These are phyloP conservation scores for Tinea trinotella DNA, from an alignment of 2,888 invertebrate genomes.

Conservation along the genomic window DNA sequence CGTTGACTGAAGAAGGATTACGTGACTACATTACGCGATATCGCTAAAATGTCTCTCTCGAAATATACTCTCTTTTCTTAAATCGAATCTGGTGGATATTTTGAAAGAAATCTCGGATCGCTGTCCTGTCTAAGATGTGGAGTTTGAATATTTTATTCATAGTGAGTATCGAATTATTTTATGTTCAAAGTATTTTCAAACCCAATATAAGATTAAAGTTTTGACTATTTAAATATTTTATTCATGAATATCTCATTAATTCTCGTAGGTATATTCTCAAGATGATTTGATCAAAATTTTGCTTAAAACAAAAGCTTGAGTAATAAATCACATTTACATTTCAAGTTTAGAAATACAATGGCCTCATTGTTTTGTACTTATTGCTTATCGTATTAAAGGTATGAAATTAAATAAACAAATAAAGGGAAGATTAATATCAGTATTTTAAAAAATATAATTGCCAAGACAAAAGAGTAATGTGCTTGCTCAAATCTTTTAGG, in stretches of 20 bases:
- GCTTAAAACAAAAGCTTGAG: background rate
- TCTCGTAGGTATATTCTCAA: background rate
- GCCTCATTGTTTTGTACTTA: slow-evolving; percentile 9
- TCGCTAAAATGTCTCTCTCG: slow-evolving; percentile 26
- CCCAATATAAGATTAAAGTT: background rate
- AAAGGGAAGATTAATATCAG: slow-evolving; percentile 54
- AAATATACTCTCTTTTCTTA: slow-evolving; percentile 6
- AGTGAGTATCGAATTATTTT: background rate
- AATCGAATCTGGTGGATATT: slow-evolving; percentile 7
- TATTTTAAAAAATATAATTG: slow-evolving; percentile 63
- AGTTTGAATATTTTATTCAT: background rate
- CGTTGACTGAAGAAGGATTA: slow-evolving; percentile 58
- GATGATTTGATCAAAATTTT: background rate
- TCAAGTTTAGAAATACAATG: slow-evolving; percentile 1
- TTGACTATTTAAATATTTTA: background rate
- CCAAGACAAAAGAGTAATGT: slow-evolving; percentile 63
- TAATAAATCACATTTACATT: slow-evolving; percentile 7
- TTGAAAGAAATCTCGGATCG: slow-evolving; percentile 10
- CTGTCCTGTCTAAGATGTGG: background rate
- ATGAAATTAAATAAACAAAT: slow-evolving; percentile 25
- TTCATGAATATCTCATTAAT: background rate
- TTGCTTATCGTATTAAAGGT: slow-evolving; percentile 16
- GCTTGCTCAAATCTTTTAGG: slow-evolving; percentile 39
- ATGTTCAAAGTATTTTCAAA: background rate
- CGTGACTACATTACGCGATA: slow-evolving; percentile 51